Base-by-base conservation (phyloP, 2,888 invertebrate species). In the Ceraclea dissimilis region DNA sequence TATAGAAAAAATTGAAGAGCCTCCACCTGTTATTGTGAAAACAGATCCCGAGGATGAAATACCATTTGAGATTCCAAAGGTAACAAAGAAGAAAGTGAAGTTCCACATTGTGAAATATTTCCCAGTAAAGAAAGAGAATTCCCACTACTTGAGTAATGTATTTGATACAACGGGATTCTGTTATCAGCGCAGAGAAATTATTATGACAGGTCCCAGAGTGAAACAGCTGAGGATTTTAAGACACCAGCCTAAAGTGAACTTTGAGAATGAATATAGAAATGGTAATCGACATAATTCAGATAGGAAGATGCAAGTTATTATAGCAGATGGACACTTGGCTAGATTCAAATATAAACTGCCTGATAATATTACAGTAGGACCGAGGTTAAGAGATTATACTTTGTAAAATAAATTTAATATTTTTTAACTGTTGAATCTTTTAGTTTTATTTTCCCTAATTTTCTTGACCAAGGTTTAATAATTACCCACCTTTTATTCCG, bases 291-390 rank as follows among this genome's bases (percentile, higher is more conserved):
- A 60, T 20, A 54, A 46, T 31, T 2, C 31, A 39, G 62, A 62
- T 47, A 62, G 51, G 48, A 62, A 60, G 49, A 18, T 57, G 2
- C 57, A 51, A 8, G 70, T 70, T 0, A 65, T 72, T 0, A 66
- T 72, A 0, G 76, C 75, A 0, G 70, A 70, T 51, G 76, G 76
- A 22, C 61, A 72, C 2, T 65, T 77, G 46, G 68, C 73, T 65
- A 71, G 76, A 58, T 78, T 77, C 70, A 75, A 67, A 65, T 76
- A 71, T 67, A 75, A 67, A 65, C 58, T 72, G 59, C 71, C 70
- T 59, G 39, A 50, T 31, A 59, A 65, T 53, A 67, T 63, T 60
- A 67, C 69, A 52, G 61, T 67, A 43, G 70, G 72, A 69, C 75
- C 76, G 66, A 69, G 73, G 67, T 73, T 71, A 66, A 74, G 73